A percentile compares a stretch with the other conserved stretches of the same genome.
phyloP scores from a whole-genome alignment of 2,113 vertebrate species.

The Anolis carolinensis region DNA sequence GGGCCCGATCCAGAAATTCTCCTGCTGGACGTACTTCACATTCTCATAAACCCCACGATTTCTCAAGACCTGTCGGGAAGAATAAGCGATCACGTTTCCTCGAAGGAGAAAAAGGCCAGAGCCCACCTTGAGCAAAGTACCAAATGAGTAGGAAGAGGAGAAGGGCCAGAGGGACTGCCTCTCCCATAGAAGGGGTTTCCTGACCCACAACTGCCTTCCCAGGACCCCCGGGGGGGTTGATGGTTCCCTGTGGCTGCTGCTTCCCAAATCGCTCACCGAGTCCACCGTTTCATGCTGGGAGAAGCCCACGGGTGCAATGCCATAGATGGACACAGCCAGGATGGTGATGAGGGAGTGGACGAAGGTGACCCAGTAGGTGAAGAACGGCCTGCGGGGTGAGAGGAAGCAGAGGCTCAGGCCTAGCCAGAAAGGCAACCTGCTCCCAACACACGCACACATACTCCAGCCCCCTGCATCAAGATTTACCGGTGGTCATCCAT shows the following conservation, averaged over 20 bases:
- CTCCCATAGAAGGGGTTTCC: no score
- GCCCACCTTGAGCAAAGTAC: background rate
- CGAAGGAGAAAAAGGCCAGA: background rate
- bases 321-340: slow-evolving; percentile 94
- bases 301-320: slow-evolving; percentile 96
- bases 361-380: slow-evolving; percentile 98
- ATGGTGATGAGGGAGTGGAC: slow-evolving; percentile 98
- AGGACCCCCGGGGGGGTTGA: no score
- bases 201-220: no score
- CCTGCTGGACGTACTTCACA: slow-evolving; percentile 97
- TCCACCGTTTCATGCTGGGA: slow-evolving; percentile 97
- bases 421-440: no score
- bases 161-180: no score
- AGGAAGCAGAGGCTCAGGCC: background rate
- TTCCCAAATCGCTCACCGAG: slow-evolving; percentile 83
- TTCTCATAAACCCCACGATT: slow-evolving; percentile 99
- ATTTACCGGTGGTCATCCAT: slow-evolving; percentile 96
- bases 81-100: background rate
- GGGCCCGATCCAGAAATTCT: slow-evolving; percentile 99
- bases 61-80: slow-evolving; percentile 88
- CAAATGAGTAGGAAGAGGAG: no score
- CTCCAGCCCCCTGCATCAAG: fast-evolving
- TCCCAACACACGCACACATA: no score
- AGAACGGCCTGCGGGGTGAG: slow-evolving; percentile 87
- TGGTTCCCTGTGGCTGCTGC: no score